These are phyloP conservation scores for Polypterus bichir DNA, from an alignment of 2,113 vertebrate genomes.

Conservation along the genomic window DNA sequence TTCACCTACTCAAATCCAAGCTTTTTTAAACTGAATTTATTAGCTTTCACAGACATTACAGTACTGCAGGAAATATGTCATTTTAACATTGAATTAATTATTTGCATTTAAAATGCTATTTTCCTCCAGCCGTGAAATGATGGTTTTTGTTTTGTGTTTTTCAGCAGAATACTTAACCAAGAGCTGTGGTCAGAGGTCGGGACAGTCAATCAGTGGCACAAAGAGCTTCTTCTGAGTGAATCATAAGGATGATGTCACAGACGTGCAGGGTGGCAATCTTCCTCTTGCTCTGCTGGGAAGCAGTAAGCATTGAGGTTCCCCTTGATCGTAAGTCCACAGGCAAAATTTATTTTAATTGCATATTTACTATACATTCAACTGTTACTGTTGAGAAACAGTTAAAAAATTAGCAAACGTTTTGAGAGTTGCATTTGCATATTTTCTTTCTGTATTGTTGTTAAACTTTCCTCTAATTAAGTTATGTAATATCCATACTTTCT, in stretches of 20 bases:
- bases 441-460: no score
- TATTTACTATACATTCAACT: neutral
- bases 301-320: constrained; percentile 71
- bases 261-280: constrained; percentile 39
- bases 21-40: neutral
- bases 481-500: no score
- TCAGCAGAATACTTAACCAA: constrained; percentile 1
- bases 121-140: neutral
- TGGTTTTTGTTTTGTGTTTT: neutral
- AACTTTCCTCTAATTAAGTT: no score
- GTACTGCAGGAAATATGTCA: neutral
- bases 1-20: constrained; percentile 7
- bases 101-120: neutral
- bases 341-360: neutral
- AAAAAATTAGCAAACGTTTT: neutral
- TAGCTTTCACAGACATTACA: neutral
- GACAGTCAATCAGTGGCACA: constrained; percentile 27
- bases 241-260: constrained; percentile 50
- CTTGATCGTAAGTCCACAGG: constrained; percentile 66
- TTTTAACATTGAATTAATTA: neutral
- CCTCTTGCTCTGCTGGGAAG: constrained; percentile 49
- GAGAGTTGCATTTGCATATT: no score
- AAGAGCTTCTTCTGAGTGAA: neutral
- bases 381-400: neutral
- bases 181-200: neutral